phyloP scores from a whole-genome alignment of 2,113 vertebrate species.

The Pseudopodoces humilis region DNA sequence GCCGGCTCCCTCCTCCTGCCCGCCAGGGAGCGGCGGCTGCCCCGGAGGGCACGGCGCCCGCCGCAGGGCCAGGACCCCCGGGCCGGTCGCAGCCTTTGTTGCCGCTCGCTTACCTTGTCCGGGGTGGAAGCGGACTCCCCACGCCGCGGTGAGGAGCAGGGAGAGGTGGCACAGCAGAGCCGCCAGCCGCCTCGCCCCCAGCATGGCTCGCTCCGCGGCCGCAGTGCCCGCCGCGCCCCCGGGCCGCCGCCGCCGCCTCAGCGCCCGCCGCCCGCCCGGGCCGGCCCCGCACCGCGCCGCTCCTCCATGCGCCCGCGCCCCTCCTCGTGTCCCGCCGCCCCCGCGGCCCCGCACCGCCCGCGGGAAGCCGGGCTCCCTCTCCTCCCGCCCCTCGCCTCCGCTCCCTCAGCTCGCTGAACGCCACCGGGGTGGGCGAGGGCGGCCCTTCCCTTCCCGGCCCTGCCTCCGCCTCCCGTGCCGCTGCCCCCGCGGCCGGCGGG shows the following conservation, averaged over 20 bases:
- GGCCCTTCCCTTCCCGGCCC: neutral
- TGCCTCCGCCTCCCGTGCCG: neutral
- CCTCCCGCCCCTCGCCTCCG: neutral
- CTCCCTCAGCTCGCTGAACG: neutral
- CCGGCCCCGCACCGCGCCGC: neutral
- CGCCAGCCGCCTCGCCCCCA: constrained; percentile 82
- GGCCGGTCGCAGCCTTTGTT: neutral
- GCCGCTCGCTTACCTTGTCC: constrained; percentile 81
- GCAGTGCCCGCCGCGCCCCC: too few relatives aligned
- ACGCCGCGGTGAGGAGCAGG: constrained; percentile 73
- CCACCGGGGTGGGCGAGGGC: neutral
- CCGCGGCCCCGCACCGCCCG: neutral
- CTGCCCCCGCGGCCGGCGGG: neutral
- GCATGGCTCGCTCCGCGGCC: constrained; percentile 75
- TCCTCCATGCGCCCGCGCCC: constrained; percentile 29
- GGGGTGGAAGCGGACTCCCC: constrained; percentile 83
- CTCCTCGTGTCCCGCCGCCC: neutral
- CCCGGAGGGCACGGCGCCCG: neutral
- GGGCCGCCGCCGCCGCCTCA: too few relatives aligned
- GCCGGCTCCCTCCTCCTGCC: neutral
- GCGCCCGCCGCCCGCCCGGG: neutral
- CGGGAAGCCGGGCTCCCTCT: neutral
- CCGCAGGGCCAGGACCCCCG: neutral
- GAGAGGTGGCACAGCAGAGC: constrained; percentile 84
- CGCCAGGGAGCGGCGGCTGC: neutral